Base-by-base conservation (phyloP, 2,888 invertebrate species). In the Uropetala carovei region DNA sequence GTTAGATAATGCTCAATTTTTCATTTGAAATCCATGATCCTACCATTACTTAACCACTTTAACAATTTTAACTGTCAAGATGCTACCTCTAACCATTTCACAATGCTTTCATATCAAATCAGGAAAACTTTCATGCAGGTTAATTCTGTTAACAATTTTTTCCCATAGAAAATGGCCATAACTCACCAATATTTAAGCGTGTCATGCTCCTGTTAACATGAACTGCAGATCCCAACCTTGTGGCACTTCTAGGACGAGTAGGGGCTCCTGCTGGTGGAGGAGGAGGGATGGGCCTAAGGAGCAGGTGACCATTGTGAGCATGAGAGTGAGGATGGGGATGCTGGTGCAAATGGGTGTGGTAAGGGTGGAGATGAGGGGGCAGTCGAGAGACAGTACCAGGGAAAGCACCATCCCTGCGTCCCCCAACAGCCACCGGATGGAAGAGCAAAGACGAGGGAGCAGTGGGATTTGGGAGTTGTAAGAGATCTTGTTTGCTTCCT, bases 171-270 rank as follows among this genome's bases (percentile, higher is more conserved):
- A 60, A 92, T 92, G 57, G 91, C 22, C 93, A 93, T 91, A 18
- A 86, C 94, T 93, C 27, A 94, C 94, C 97, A 92, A 97, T 96
- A 94, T 97, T 97, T 27, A 98, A 96, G 83, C 97, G 95, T 0
- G 97, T 98, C 97, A 98, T 97, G 94, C 97, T 97, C 92, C 98
- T 95, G 92, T 94, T 94, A 13, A 94, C 86, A 94, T 97, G 97
- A 9, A 97, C 97, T 14, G 97, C 96, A 22, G 97, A 96, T 10
- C 97, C 96, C 92, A 97, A 95, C 18, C 97, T 95, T 4, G 97
- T 97, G 0, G 97, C 97, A 94, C 97, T 97, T 92, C 94, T 93
- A 13, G 94, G 93, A 43, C 94, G 92, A 10, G 92, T 10, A 11
- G 86, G 86, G 18, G 60, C 92, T 58, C 64, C 85, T 22, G 84